Evolutionary conservation across 2,888 invertebrate genomes (phyloP), one percentile per base, ranked within the genome.

Genomic region (Fragum whitleyi): DNA sequence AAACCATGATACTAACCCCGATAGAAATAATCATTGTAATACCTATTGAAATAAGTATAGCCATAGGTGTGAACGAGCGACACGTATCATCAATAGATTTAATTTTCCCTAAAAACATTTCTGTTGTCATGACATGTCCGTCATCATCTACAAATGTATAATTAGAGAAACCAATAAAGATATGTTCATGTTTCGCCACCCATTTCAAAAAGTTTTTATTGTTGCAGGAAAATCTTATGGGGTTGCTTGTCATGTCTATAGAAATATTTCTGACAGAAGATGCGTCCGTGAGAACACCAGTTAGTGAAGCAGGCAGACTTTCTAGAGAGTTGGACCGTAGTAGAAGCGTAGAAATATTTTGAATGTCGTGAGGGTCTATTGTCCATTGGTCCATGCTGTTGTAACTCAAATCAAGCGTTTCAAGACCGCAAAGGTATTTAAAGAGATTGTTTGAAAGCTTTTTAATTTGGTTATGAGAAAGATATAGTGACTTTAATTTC

Each of bases 181-280:
- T 68, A 0, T 3, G 19, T 19, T 47, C 36, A 28, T 72, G 73
- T 53, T 72, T 21, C 14, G 51, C 26, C 59, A 81, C 55, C 77
- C 74, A 77, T 39, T 51, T 21, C 19, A 77, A 19, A 57, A 81
- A 74, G 2, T 57, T 42, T n/a, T 21, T 6, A 16, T 71, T 65
- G 7, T 61, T 29, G 57, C 81, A 81, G 5, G 19, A 19, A 21
- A 32, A 29, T 28, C 19, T 51, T 2, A 81, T 5, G 6, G 51
- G 9, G 47, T 81, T 81, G 19, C 71, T 59, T 1, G 53, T 55
- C 21, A 81, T 29, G 39, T 77, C 77, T 16, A 81, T 59, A 1
- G n/a, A 21, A 57, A 74, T 29, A 16, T 26, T 29, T 7, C 61
- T 21, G 9, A 9, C 23, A 7, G 26, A 3, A 7, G 59, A 59